phyloP scores from a whole-genome alignment of 2,797 vertebrate genomes.

The Esox masquinongy region DNA sequence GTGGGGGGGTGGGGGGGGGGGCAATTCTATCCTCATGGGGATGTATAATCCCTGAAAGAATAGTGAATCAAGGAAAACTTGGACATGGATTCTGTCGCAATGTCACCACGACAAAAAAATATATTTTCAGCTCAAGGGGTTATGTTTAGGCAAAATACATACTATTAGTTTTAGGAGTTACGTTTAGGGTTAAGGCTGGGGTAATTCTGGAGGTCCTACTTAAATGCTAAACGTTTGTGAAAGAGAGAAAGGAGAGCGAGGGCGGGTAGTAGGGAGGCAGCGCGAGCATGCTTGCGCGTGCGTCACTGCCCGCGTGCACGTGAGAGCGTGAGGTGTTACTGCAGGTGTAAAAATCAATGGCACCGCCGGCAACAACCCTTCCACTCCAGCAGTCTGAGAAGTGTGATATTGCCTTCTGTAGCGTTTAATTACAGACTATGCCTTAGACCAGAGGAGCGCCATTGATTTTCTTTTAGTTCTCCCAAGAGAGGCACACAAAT shows the following conservation, averaged over 20 bases:
- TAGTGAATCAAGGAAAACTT: no score
- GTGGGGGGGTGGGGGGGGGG: not conserved
- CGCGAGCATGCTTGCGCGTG: not conserved
- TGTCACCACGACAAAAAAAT: no score
- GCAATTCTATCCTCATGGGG: no score
- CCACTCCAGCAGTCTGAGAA: conserved; percentile 38
- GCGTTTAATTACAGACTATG: conserved; percentile 74
- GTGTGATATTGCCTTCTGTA: conserved; percentile 71
- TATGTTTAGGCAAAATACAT: no score
- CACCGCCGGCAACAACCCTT: conserved; percentile 53
- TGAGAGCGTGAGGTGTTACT: conserved; percentile 53
- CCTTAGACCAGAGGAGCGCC: conserved; percentile 57
- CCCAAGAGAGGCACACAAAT: conserved; percentile 59
- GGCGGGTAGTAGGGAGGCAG: conserved; percentile 36
- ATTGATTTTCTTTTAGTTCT: conserved; percentile 72
- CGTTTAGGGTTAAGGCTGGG: not conserved
- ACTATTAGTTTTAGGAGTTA: no score
- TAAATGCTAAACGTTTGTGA: no score
- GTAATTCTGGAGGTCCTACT: no score
- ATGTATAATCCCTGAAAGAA: no score
- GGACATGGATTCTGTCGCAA: no score
- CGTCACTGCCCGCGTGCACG: conserved; percentile 7
- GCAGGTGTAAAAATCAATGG: conserved; percentile 76
- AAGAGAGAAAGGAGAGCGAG: conserved; percentile 2
- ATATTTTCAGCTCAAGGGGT: no score